Conservation (phyloP, 92 coral and sea anemone species). For the Bergia sp. region DNA sequence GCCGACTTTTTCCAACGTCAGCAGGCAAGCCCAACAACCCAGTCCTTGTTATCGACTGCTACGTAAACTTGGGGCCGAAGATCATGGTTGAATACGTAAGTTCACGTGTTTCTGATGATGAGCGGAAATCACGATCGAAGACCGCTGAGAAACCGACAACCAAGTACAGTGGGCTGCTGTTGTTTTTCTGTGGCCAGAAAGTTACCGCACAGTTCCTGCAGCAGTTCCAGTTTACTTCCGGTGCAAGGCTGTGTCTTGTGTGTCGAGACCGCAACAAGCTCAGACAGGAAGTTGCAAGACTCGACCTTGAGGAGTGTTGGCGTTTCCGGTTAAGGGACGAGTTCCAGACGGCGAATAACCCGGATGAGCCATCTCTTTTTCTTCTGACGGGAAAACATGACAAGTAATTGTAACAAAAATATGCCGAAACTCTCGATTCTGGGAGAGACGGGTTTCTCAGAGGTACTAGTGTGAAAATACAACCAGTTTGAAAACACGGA, state of each 20-base stretch:
- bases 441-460: no score
- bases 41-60: conserved; percentile 83
- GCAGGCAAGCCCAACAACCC: conserved; percentile 78
- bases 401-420: conserved; percentile 3
- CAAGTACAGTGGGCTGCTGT: conserved; percentile 85
- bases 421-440: no score
- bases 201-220: conserved; percentile 83
- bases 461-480: no score
- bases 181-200: conserved; percentile 76
- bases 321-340: conserved; percentile 95
- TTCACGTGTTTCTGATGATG: conserved; percentile 52
- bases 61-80: conserved; percentile 89
- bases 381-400: conserved; percentile 96
- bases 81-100: conserved; percentile 84
- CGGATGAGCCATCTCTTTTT: conserved; percentile 87
- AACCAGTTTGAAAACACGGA: no score
- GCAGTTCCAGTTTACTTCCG: conserved; percentile 84
- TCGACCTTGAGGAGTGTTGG: conserved; percentile 98
- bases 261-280: conserved; percentile 95
- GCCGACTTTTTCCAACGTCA: conserved; percentile 84
- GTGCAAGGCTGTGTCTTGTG: conserved; percentile 93
- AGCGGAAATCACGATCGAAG: conserved; percentile 61
- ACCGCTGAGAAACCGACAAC: conserved; percentile 58
- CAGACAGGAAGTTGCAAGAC: conserved; percentile 93
- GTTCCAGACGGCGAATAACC: conserved; percentile 93